phyloP scores from a whole-genome alignment of 2,797 vertebrate genomes.

The Harpagifer antarcticus region DNA sequence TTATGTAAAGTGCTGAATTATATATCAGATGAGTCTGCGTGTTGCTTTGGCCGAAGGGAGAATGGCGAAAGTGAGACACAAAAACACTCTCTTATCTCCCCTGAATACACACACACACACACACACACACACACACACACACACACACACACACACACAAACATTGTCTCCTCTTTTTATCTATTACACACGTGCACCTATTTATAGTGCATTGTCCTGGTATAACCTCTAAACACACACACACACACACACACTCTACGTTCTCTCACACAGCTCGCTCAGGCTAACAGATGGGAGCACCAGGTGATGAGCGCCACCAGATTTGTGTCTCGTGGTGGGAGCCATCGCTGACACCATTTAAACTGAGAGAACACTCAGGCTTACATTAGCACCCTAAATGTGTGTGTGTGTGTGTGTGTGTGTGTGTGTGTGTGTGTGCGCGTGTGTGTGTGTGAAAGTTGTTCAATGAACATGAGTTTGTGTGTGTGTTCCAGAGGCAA shows the following conservation, averaged over 20 bases:
- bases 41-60: constrained; percentile 66
- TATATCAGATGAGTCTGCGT: constrained; percentile 73
- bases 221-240: constrained; percentile 9
- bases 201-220: constrained; percentile 18
- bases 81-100: constrained; percentile 21
- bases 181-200: constrained; percentile 22
- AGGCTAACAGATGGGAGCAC: constrained; percentile 83
- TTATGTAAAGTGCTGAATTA: constrained; percentile 84
- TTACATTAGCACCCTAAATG: constrained; percentile 73
- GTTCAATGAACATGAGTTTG: neutral
- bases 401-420: neutral
- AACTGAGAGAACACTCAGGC: constrained; percentile 75
- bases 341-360: constrained; percentile 81
- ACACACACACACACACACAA: neutral
- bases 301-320: constrained; percentile 84
- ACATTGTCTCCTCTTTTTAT: constrained; percentile 9
- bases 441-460: neutral
- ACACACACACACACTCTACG: neutral
- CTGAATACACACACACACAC: neutral
- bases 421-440: neutral
- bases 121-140: neutral
- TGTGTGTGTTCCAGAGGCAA: constrained; percentile 7
- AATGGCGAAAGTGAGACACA: constrained; percentile 51
- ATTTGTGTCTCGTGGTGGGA: constrained; percentile 80
- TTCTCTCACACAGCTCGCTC: constrained; percentile 53